A percentile compares a stretch with the other conserved stretches of the same genome.
These are phyloP conservation scores for Scartelaos histophorus DNA, from an alignment of 2,113 vertebrate genomes.

Conservation along the genomic window DNA sequence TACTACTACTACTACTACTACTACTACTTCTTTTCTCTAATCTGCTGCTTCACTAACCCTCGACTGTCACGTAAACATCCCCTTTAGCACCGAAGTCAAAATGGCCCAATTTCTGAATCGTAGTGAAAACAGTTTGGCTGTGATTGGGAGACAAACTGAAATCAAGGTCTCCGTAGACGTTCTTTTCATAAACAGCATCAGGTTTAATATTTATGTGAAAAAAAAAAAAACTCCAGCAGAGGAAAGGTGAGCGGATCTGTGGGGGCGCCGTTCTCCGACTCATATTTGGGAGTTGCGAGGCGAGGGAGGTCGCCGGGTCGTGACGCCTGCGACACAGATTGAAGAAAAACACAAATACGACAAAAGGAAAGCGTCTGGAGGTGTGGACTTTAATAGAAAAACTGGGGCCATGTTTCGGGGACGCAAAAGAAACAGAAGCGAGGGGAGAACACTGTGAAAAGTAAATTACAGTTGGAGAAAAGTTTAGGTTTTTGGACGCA, in stretches of 20 bases:
- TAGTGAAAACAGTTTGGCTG: neutral
- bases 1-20: too few species aligned
- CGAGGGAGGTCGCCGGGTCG: neutral
- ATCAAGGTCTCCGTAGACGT: too few species aligned
- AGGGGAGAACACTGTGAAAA: neutral
- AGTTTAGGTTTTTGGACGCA: neutral
- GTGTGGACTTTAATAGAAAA: neutral
- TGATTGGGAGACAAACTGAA: too few species aligned
- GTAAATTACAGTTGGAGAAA: neutral
- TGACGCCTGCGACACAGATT: neutral
- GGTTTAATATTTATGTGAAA: neutral
- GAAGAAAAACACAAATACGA: neutral
- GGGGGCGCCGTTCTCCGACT: neutral
- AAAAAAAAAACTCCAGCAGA: neutral
- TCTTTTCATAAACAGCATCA: too few species aligned
- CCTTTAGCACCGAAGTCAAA: neutral
- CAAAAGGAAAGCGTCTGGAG: neutral
- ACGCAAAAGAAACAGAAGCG: neutral
- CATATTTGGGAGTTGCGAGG: neutral
- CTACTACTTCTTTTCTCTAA: too few species aligned
- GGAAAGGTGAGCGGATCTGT: neutral
- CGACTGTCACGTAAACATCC: neutral
- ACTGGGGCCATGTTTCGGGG: neutral
- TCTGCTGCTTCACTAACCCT: too few species aligned
- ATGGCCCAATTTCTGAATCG: neutral